Evolutionary conservation across 1,140 invertebrate species (phyloP), one percentile per base, ranked within the genome.

Genomic region (Psix sp.): DNA sequence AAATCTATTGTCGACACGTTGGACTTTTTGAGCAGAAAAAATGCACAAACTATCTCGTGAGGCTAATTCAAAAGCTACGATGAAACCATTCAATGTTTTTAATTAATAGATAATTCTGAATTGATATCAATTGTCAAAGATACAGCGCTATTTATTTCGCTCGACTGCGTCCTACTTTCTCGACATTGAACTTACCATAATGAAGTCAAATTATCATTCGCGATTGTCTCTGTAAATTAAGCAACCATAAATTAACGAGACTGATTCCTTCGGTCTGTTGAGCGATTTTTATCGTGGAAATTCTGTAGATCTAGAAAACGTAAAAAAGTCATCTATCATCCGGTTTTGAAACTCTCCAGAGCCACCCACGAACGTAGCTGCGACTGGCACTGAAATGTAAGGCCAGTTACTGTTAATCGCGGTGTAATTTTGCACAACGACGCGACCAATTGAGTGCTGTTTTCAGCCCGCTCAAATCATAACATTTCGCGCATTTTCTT

Each of bases 401-500:
- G 29, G 42, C 6, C 46, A 52, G 45, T 51, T 36, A 45, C 15
- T 63, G 18, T 21, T n/a, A 31, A 54, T 45, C 24, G 24, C 46
- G 24, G 11, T 33, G 24, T 60, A 39, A 52, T 54, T 54, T 65
- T 54, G 35, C 21, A 6, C 18, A 46, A 54, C 35, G 16, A 54
- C 26, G 16, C 20, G 11, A 48, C 26, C 35, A 60, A 71, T 62
- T 57, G 43, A 48, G 20, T 21, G 33, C 56, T 57, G 36, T 62
- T 63, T 51, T 54, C n/a, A n/a, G 24, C 5, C 35, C 35, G 42
- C n/a, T 54, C 18, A 52, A 59, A 42, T 73, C 54, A 60, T 54
- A 65, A 66, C 40, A 51, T 40, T 66, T 67, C 3, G 35, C 39
- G 40, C 67, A n/a, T n/a, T 65, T 74, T 74, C 57, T 74, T 74